Base-by-base conservation (phyloP, 2,797 vertebrate genomes). In the Aratinga solstitialis region DNA sequence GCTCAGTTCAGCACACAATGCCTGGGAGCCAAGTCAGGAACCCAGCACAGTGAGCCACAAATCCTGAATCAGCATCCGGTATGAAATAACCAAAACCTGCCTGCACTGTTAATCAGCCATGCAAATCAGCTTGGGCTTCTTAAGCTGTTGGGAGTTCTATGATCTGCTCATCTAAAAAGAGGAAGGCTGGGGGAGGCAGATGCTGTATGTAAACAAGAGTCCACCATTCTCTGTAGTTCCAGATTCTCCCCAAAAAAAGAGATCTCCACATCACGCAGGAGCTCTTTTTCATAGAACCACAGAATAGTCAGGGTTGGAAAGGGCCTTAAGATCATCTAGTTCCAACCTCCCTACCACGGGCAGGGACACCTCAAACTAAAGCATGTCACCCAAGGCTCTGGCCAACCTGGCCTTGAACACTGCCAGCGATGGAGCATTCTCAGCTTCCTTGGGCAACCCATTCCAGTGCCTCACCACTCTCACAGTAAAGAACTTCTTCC, bases 41-140 rank as follows among this genome's bases (percentile, higher is more conserved):
- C 59, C 20, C 58, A 10, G 42, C 66, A 16, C 1, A 19, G 62
- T 1, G 0, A 63, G 48, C 11, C 27, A 3, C 5, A 8, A 13
- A 27, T 43, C 34, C n/a, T 4, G 47, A 61, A 58, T 23, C 54
- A 8, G 11, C 48, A 69, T 10, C 19, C 14, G 3, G 0, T 3
- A 34, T n/a, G 42, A 61, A 80, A 18, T 38, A 5, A 18, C 19
- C 8, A 51, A 21, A 7, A 14, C 19, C 11, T 5, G 12, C 42
- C 50, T 2, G 1, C 7, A 2, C 10, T 24, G 43, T 4, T 21
- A 26, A 0, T 5, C 8, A 5, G 38, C 27, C 16, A 1, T 1
- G 0, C 36, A 32, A 4, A 5, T 53, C 66, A 24, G 2, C 29
- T 8, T 23, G 45, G 45, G 23, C 59, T 56, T 87, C 54, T 61